Evolutionary conservation across 2,113 vertebrate species (phyloP), one percentile per base, ranked within the genome.

Genomic region (Clarias batrachus): DNA sequence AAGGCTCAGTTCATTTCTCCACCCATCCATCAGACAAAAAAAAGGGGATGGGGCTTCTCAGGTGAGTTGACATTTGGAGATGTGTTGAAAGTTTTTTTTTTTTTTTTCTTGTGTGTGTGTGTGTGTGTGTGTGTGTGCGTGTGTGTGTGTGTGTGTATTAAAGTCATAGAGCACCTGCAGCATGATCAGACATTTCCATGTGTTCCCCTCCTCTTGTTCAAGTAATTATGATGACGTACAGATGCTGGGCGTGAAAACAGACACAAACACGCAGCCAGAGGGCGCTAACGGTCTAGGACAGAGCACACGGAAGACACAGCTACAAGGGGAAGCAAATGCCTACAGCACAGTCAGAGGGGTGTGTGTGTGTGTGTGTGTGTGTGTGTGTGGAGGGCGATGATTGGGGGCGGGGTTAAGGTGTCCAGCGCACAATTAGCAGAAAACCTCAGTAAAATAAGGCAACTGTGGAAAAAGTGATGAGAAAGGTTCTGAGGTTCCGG

Each of bases 361-460:
- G 16, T 85, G 71, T 56, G 17, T 16, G 27, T 27, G 52, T n/a
- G 63, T 68, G 70, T 33, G 81, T 56, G 74, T 56, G 63, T 27
- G 11, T 60, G 59, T 60, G 59, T 60, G 59, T 60, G 17, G 4
- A 17, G 66, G 66, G 70, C 66, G 30, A 82, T 73, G 65, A 83
- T 59, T 13, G 52, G 14, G 17, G 56, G 16, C 5, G 25, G 16
- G 37, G 25, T 88, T 89, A 91, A 89, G 91, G 91, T 90, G 91
- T 89, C 84, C 87, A 88, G 91, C 92, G 89, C 90, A 89, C 91
- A 85, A 90, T 87, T 93, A 93, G 92, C 90, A 87, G 89, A 92
- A 92, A 84, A 85, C 57, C 92, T 87, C 92, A 93, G 93, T 92
- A 90, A 93, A 94, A 95, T 95, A 94, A 93, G 94, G 94, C 93